Evolutionary conservation across 2,888 invertebrate species (phyloP).

Genomic region (Deilephila elpenor): DNA sequence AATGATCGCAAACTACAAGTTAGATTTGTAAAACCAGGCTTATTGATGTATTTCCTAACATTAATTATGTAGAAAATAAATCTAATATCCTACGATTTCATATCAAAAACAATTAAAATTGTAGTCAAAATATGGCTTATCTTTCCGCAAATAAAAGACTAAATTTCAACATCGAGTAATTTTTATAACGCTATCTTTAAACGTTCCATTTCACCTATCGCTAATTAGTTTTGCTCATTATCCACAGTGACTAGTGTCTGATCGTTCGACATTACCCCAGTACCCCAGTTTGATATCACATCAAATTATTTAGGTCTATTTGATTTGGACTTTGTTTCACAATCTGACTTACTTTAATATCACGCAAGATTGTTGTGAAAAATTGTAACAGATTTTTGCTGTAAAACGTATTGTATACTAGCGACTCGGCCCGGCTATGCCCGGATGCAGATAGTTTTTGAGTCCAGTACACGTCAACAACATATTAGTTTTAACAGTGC

Average conservation of each 20-base stretch:
- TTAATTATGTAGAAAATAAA: too few relatives aligned
- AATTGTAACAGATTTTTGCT: background rate
- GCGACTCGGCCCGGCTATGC: too few relatives aligned
- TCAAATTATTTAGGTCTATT: constrained; percentile 14
- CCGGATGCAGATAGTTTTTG: too few relatives aligned
- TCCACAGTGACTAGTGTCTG: background rate
- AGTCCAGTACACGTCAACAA: too few relatives aligned
- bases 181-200: background rate
- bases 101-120: too few relatives aligned
- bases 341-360: background rate
- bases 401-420: too few relatives aligned
- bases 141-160: background rate
- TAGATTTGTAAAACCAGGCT: too few relatives aligned
- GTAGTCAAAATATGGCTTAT: too few relatives aligned
- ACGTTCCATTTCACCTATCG: constrained; percentile 20
- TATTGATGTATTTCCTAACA: too few relatives aligned
- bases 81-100: too few relatives aligned
- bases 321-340: constrained; percentile 1
- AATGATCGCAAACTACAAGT: too few relatives aligned
- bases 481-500: too few relatives aligned
- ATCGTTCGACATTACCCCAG: constrained; percentile 15
- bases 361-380: background rate
- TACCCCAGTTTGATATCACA: constrained; percentile 13
- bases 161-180: background rate
- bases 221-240: constrained; percentile 7